These are phyloP conservation scores for Molossus molossus DNA, from an alignment of 2,797 vertebrate genomes.

Conservation along the genomic window DNA sequence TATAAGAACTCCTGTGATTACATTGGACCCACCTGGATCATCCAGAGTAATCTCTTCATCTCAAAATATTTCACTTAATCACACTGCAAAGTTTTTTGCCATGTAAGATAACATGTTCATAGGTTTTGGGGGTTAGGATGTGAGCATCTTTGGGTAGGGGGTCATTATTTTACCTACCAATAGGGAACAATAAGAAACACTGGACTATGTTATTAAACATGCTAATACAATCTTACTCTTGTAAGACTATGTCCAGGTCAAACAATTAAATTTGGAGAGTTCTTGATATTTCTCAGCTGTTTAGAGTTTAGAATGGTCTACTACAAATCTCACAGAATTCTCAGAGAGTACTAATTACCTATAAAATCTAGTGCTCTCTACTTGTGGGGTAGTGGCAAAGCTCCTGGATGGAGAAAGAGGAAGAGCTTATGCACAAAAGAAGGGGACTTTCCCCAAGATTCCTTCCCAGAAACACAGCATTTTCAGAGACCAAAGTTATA, in stretches of 20 bases:
- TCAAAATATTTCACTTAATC: slow-evolving; percentile 24
- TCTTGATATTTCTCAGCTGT: slow-evolving; percentile 49
- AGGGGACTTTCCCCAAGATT: slow-evolving; percentile 67
- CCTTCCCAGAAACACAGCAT: slow-evolving; percentile 73
- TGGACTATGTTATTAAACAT: slow-evolving; percentile 36
- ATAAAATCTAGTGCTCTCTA: slow-evolving; percentile 9
- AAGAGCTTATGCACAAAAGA: slow-evolving; percentile 40
- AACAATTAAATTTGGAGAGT: slow-evolving; percentile 3
- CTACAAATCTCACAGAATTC: slow-evolving; percentile 37
- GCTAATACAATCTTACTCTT: neutral
- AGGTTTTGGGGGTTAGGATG: slow-evolving; percentile 33
- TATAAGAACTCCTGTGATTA: slow-evolving; percentile 9
- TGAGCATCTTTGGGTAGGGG: neutral
- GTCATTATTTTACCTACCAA: slow-evolving; percentile 34
- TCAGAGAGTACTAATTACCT: neutral
- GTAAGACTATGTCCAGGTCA: neutral
- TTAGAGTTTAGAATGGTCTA: slow-evolving; percentile 44
- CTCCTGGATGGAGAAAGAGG: slow-evolving; percentile 39
- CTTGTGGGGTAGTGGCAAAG: neutral
- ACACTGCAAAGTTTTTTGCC: slow-evolving; percentile 43
- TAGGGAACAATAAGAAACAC: neutral
- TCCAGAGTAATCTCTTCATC: neutral
- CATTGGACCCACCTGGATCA: neutral
- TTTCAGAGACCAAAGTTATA: slow-evolving; percentile 68
- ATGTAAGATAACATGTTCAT: neutral